These are phyloP conservation scores for Dendroctonus valens DNA, from an alignment of 1,140 invertebrate genomes.

Conservation along the genomic window DNA sequence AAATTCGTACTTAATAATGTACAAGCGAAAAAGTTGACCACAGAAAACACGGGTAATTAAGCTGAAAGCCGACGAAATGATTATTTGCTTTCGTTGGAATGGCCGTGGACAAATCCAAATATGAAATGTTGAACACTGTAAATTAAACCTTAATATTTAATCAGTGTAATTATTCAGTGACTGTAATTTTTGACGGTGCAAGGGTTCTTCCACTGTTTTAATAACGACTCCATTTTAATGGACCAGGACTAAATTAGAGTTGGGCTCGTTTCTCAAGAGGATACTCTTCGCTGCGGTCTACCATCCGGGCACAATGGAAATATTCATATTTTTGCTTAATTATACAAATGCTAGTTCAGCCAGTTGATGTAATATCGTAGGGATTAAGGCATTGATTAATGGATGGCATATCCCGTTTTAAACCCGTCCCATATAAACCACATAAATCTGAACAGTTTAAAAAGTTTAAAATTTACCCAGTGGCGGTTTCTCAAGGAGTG, in stretches of 20 bases:
- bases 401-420: background rate
- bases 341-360: too few species aligned
- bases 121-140: constrained; percentile 3
- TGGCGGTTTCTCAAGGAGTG: too few species aligned
- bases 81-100: background rate
- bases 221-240: constrained; percentile 24
- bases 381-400: background rate
- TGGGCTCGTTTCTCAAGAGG: background rate
- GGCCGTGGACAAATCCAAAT: constrained; percentile 1
- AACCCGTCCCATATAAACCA: background rate
- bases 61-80: background rate
- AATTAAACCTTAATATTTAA: constrained; percentile 21
- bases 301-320: background rate
- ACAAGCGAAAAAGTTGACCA: background rate
- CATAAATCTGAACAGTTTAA: too few species aligned
- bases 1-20: background rate
- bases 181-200: constrained; percentile 18
- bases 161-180: constrained; percentile 12
- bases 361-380: background rate
- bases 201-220: constrained; percentile 20
- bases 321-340: background rate
- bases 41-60: background rate
- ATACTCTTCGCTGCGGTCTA: background rate
- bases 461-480: too few species aligned
- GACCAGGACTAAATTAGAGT: constrained; percentile 6